A percentile compares a stretch with the other conserved stretches of the same genome.
Conservation (phyloP, 2,797 vertebrate genomes). For the Gambelia wislizenii region DNA sequence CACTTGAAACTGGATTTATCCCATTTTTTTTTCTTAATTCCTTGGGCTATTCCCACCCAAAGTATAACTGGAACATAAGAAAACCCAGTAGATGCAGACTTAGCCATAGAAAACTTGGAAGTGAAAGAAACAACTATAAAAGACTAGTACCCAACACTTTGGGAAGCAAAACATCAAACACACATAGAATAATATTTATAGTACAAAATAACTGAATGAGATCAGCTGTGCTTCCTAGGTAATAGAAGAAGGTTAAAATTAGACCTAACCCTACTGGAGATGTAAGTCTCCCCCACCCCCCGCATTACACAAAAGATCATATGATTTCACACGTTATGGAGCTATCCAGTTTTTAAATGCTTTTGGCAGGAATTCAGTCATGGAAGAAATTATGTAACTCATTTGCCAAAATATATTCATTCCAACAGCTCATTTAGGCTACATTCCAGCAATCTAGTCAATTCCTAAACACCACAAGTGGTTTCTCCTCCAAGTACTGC, state of each 20-base stretch:
- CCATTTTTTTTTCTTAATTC: background rate
- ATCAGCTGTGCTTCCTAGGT: background rate
- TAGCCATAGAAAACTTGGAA: background rate
- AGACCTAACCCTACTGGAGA: background rate
- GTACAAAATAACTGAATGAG: background rate
- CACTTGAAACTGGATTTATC: background rate
- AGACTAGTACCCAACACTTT: background rate
- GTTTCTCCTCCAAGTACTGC: constrained; percentile 11
- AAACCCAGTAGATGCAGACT: background rate
- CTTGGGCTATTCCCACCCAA: background rate
- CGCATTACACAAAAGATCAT: no score
- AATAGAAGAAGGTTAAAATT: background rate
- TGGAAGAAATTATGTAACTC: background rate
- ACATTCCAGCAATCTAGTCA: background rate
- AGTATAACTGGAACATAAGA: background rate
- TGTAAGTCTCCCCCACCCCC: background rate
- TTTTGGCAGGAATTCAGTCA: constrained; percentile 2
- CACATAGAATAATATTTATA: background rate
- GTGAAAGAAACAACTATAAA: background rate
- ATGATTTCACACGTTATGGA: background rate
- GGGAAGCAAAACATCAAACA: background rate
- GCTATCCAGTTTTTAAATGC: background rate
- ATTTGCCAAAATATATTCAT: background rate
- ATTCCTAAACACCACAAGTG: background rate
- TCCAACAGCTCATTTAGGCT: background rate